A percentile compares a stretch with the other conserved stretches of the same genome.
Evolutionary conservation across 2,888 invertebrate genomes (phyloP).

Genomic region (Troides helena): DNA sequence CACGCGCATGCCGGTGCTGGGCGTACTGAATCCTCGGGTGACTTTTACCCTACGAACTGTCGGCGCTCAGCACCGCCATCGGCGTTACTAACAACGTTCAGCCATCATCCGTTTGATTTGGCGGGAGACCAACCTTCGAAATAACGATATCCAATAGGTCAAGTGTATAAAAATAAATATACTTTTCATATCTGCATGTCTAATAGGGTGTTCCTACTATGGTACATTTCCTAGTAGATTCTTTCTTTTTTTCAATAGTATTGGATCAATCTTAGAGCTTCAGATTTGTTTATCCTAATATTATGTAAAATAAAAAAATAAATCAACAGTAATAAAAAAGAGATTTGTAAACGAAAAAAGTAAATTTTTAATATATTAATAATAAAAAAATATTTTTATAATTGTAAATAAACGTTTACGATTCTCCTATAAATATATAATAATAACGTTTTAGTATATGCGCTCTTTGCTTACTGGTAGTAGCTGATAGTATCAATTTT

Average conservation of each 20-base stretch:
- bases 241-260: neutral
- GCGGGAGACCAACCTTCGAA: conserved; percentile 10
- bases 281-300: conserved; percentile 7
- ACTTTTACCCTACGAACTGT: neutral
- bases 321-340: conserved; percentile 3
- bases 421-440: conserved; percentile 2
- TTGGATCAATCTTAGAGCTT: conserved; percentile 22
- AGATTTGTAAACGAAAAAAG: conserved; percentile 13
- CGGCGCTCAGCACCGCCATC: too few relatives aligned
- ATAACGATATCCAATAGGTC: neutral
- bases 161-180: neutral
- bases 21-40: neutral
- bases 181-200: conserved; percentile 23
- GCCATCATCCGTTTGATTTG: conserved; percentile 24
- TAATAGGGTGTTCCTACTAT: conserved; percentile 16
- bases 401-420: conserved; percentile 9
- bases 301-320: conserved; percentile 1
- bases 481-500: neutral
- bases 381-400: neutral
- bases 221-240: neutral
- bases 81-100: neutral
- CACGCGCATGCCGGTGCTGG: neutral
- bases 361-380: too few relatives aligned
- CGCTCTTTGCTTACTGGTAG: conserved; percentile 17
- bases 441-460: neutral